A percentile compares a stretch with the other conserved stretches of the same genome.
These are phyloP conservation scores for Phengaris arion DNA, from an alignment of 2,888 invertebrate genomes.

Conservation along the genomic window DNA sequence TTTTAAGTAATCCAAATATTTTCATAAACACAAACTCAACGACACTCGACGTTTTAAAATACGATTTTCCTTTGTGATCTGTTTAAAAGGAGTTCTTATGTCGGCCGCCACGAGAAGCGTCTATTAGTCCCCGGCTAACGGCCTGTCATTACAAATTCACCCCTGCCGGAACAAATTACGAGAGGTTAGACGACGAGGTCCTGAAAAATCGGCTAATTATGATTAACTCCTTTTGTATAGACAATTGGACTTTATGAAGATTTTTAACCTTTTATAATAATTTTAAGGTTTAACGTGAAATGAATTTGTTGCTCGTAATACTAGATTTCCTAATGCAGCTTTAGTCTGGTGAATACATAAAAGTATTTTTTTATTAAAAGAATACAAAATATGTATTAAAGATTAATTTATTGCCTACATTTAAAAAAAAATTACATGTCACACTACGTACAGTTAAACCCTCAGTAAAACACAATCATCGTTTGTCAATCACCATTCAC, in stretches of 20 bases:
- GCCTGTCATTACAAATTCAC: constrained; percentile 53
- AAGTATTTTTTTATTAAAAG: too few species aligned
- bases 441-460: too few species aligned
- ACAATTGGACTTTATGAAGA: neutral
- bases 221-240: neutral
- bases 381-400: too few species aligned
- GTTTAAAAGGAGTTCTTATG: constrained; percentile 51
- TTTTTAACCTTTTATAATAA: neutral
- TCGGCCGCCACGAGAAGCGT: constrained; percentile 56
- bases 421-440: too few species aligned
- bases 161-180: constrained; percentile 52
- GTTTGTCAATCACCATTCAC: too few species aligned
- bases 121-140: constrained; percentile 54
- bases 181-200: constrained; percentile 45
- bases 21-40: constrained; percentile 19
- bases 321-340: neutral
- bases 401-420: too few species aligned
- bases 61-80: constrained; percentile 51
- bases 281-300: neutral
- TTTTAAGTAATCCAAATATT: neutral
- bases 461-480: too few species aligned
- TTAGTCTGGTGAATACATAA: neutral
- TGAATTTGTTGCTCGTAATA: neutral
- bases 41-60: constrained; percentile 41
- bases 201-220: constrained; percentile 30